A percentile compares a stretch with the other conserved stretches of the same genome.
Conservation (phyloP, 2,113 vertebrate species). For the Myotis lucifugus region DNA sequence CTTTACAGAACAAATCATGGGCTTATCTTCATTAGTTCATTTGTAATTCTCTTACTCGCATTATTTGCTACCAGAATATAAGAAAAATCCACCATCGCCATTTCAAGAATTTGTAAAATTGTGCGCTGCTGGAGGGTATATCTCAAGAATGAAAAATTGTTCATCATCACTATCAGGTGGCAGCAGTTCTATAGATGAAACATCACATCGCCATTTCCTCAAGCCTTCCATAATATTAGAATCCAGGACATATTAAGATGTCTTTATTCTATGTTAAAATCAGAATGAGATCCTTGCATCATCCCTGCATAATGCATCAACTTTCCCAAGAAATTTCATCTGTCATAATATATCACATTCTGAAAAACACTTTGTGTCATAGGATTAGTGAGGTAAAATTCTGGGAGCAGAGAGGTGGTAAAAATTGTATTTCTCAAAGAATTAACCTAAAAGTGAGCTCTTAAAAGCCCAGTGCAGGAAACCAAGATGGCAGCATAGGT, state of each 20-base stretch:
- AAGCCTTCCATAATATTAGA: neutral
- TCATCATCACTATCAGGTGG: neutral
- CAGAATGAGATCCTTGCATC: slow-evolving; percentile 25
- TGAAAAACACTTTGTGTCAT: neutral
- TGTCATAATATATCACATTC: neutral
- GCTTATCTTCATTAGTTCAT: neutral
- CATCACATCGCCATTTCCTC: neutral
- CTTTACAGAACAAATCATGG: neutral
- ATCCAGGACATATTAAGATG: neutral
- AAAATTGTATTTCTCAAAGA: neutral
- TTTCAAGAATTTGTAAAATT: slow-evolving; percentile 30
- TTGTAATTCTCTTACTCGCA: neutral
- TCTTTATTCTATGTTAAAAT: slow-evolving; percentile 40
- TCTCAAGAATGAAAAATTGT: neutral
- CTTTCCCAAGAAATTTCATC: neutral
- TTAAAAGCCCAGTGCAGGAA: no score
- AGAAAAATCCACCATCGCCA: neutral
- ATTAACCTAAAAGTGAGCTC: neutral
- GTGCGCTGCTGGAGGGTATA: neutral
- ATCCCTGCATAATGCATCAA: neutral
- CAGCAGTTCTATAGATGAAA: neutral
- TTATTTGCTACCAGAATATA: neutral
- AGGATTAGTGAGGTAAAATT: neutral
- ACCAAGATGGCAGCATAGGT: no score
- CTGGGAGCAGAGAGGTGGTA: neutral